phyloP scores from a whole-genome alignment of 2,888 invertebrate genomes.

The Anoplius nigerrimus region DNA sequence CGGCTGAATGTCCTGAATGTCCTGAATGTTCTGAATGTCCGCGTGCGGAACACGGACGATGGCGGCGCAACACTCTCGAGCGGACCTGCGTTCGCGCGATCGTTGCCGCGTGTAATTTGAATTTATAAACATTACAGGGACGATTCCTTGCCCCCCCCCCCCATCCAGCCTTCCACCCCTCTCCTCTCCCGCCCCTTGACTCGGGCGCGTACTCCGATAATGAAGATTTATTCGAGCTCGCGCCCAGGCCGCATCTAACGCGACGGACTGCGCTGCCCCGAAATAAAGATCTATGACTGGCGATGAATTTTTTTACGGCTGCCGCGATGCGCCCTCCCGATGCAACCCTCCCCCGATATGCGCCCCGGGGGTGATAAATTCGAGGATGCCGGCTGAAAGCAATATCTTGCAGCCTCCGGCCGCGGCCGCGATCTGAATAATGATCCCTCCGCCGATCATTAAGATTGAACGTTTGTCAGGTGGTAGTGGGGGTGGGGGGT shows the following conservation, averaged over 20 bases:
- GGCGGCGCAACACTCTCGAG: background rate
- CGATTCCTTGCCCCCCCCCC: too few relatives aligned
- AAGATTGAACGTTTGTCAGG: background rate
- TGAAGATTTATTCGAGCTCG: slow-evolving; percentile 31
- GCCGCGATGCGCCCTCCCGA: background rate
- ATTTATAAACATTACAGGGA: slow-evolving; percentile 9
- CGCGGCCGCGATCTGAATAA: background rate
- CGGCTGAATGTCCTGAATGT: too few relatives aligned
- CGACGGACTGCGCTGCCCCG: slow-evolving; percentile 12
- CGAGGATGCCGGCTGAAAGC: background rate
- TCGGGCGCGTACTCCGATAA: slow-evolving; percentile 15
- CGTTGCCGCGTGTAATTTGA: slow-evolving; percentile 18
- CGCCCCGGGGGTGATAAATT: slow-evolving; percentile 5
- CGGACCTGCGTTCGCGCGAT: background rate
- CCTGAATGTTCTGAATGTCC: too few relatives aligned
- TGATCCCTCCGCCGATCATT: slow-evolving; percentile 2
- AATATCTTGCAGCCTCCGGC: background rate
- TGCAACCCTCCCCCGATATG: slow-evolving; percentile 3
- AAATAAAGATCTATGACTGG: slow-evolving; percentile 28
- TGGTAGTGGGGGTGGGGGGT: background rate
- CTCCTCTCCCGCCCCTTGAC: background rate
- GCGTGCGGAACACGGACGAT: too few relatives aligned
- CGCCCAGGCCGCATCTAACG: background rate
- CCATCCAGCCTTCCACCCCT: too few relatives aligned
- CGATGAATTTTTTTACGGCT: slow-evolving; percentile 24